These are phyloP conservation scores for Psilopsiagon aymara DNA, from an alignment of 2,113 vertebrate species.

Conservation along the genomic window DNA sequence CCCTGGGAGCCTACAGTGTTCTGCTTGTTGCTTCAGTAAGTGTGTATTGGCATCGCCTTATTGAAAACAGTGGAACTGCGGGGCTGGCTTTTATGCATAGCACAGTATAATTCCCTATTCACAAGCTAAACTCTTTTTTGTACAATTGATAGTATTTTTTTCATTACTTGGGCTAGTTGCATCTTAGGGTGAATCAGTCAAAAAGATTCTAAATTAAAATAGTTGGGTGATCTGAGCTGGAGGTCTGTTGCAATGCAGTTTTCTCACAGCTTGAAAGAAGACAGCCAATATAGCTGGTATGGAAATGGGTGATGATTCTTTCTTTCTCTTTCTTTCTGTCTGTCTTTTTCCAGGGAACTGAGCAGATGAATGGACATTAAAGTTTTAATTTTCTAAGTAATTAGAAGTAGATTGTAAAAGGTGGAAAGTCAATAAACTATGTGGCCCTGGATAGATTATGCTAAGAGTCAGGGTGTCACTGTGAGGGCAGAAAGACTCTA, in stretches of 20 bases:
- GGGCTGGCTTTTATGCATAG: not conserved
- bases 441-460: not conserved
- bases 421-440: not conserved
- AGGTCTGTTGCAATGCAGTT: not conserved
- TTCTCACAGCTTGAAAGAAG: not conserved
- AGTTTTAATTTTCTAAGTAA: slow-evolving; percentile 10
- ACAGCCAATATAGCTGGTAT: not conserved
- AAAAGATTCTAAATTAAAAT: not conserved
- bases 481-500: not conserved
- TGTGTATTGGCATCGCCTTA: not conserved
- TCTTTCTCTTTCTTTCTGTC: not conserved
- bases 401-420: not conserved
- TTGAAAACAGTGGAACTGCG: not conserved
- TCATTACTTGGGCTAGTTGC: not conserved
- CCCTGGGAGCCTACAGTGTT: not conserved
- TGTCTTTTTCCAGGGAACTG: not conserved
- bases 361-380: not conserved
- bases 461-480: not conserved
- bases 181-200: not conserved
- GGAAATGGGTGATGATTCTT: not conserved
- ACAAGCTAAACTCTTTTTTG: not conserved
- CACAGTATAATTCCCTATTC: not conserved
- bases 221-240: not conserved
- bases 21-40: not conserved
- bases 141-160: not conserved